Evolutionary conservation across 2,113 vertebrate species (phyloP).

Genomic region (Suricata suricatta): DNA sequence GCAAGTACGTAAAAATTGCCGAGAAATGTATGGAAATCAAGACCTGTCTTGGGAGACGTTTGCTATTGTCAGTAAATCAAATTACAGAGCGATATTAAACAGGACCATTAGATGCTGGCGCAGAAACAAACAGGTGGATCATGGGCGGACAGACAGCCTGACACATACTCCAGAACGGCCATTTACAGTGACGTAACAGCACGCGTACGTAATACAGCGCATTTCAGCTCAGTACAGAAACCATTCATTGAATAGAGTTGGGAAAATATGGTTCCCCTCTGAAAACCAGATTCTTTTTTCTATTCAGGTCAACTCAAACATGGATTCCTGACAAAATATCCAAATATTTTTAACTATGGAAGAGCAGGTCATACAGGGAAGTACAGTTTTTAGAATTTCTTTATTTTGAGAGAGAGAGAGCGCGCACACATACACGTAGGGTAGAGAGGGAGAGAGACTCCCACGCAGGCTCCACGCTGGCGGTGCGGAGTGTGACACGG

Average conservation of each 20-base stretch:
- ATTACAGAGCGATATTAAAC: not conserved
- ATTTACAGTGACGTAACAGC: too few relatives aligned
- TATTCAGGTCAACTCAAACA: not conserved
- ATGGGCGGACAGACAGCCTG: not conserved
- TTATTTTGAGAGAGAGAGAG: too few relatives aligned
- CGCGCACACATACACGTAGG: too few relatives aligned
- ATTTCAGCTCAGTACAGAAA: not conserved
- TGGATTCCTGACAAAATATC: not conserved
- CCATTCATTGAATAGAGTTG: not conserved
- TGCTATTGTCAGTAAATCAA: not conserved
- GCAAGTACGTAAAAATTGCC: not conserved
- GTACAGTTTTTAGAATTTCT: not conserved
- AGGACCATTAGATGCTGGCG: not conserved
- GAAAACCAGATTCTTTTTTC: not conserved
- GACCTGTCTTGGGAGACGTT: not conserved
- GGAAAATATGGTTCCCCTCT: not conserved
- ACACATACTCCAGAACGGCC: rapidly evolving
- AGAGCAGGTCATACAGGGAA: not conserved
- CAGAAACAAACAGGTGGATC: not conserved
- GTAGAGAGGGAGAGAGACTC: too few relatives aligned
- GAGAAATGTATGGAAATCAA: not conserved
- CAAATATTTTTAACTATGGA: not conserved
- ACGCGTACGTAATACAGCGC: not conserved
- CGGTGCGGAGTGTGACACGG: too few relatives aligned
- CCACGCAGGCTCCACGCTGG: too few relatives aligned